Evolutionary conservation across 2,797 vertebrate species (phyloP), one percentile per base, ranked within the genome.

Genomic region (Emys orbicularis): DNA sequence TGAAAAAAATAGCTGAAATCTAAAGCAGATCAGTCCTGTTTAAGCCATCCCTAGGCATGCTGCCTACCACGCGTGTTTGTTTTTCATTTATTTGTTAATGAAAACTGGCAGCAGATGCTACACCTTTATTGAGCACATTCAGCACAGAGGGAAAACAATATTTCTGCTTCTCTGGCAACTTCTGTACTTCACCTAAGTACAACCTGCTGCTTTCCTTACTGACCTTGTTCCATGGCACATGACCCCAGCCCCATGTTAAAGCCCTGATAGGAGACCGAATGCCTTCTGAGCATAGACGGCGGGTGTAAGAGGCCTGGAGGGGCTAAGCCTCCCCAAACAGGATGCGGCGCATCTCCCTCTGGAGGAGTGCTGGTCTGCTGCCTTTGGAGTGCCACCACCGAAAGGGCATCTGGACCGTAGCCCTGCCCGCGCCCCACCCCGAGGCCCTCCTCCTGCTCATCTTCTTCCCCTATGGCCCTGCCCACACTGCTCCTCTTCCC

Each of bases 21-120:
- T 91, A 50, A 95, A 98, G 98, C 98, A 15, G 98, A 97, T 96
- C 93, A 96, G 97, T 97, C 98, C 98, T 98, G 98, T 98, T 98
- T 95, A 87, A 98, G 95, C 98, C 97, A 97, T 98, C 97, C 97
- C 92, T 77, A 90, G 98, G 98, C 98, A 97, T 97, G 96, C 95
- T 57, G 96, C 97, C 97, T 90, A 97, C 87, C 97, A 98, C 97
- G 85, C 52, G 95, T 80, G 93, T 97, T 98, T 97, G 94, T 98
- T 98, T 97, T 97, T 96, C 95, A 97, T 98, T 98, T 98, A 97
- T 97, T 96, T 97, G 96, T 95, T 97, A 98, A 98, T 98, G 97
- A 96, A 98, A 98, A 97, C 97, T 97, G 96, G 94, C 97, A 97
- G 97, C 96, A 95, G 95, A 93, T 76, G 90, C 94, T 89, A 81